These are phyloP conservation scores for Lepidochitona cinerea DNA, from an alignment of 2,888 invertebrate species.

Conservation along the genomic window DNA sequence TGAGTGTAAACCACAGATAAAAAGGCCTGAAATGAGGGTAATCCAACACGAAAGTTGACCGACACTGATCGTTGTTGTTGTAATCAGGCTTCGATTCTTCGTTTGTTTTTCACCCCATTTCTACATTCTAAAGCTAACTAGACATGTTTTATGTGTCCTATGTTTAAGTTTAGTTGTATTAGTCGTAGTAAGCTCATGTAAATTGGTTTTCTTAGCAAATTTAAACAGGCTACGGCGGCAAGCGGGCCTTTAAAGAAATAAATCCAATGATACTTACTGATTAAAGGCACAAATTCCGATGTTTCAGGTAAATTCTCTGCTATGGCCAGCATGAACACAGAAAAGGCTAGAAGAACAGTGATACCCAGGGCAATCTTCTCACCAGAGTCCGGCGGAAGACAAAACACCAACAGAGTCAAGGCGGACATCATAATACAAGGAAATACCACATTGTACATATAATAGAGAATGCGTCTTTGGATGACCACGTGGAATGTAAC, in stretches of 20 bases:
- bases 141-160: no score
- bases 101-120: no score
- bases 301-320: slow-evolving; percentile 76
- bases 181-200: no score
- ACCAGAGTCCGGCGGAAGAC: slow-evolving; percentile 74
- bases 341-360: slow-evolving; percentile 75
- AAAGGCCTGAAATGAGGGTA: no score
- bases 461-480: slow-evolving; percentile 72
- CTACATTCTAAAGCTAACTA: no score
- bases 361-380: slow-evolving; percentile 76
- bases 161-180: no score
- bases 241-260: not conserved
- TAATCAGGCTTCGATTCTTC: no score
- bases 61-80: no score
- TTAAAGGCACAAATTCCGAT: slow-evolving; percentile 75
- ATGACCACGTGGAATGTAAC: slow-evolving; percentile 72
- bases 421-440: slow-evolving; percentile 78
- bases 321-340: slow-evolving; percentile 75
- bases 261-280: slow-evolving; percentile 69
- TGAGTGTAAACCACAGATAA: no score
- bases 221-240: not conserved
- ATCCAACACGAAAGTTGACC: no score
- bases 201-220: no score
- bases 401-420: slow-evolving; percentile 75
- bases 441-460: slow-evolving; percentile 75